phyloP scores from a whole-genome alignment of 2,797 vertebrate species.

The Sparidentex hasta region DNA sequence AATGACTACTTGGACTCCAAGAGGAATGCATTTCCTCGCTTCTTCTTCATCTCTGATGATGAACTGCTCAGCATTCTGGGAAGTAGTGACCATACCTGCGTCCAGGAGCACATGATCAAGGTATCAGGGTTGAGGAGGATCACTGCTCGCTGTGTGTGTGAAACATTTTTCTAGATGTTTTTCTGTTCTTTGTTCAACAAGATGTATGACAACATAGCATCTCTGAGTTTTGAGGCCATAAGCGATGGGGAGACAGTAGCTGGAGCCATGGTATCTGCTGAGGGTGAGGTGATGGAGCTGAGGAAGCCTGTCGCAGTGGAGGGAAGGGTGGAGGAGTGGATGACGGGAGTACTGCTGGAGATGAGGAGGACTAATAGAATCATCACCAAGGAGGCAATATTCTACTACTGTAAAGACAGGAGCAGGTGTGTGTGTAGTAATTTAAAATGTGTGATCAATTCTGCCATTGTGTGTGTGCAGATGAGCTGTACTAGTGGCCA shows the following conservation, averaged over 20 bases:
- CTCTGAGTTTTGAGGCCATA: slow-evolving; percentile 88
- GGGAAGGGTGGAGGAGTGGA: slow-evolving; percentile 97
- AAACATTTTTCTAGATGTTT: slow-evolving; percentile 7
- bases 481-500: not conserved
- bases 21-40: slow-evolving; percentile 95
- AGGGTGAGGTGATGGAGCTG: slow-evolving; percentile 94
- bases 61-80: slow-evolving; percentile 97
- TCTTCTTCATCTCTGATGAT: slow-evolving; percentile 98
- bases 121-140: slow-evolving; percentile 68
- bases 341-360: slow-evolving; percentile 91
- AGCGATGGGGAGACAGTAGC: slow-evolving; percentile 86
- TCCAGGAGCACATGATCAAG: slow-evolving; percentile 99
- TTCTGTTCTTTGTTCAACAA: slow-evolving; percentile 61
- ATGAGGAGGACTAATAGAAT: slow-evolving; percentile 94
- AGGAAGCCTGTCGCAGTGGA: slow-evolving; percentile 85
- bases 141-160: slow-evolving; percentile 25
- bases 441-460: not conserved
- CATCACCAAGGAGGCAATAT: slow-evolving; percentile 96
- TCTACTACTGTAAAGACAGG: slow-evolving; percentile 89
- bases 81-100: slow-evolving; percentile 91
- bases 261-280: slow-evolving; percentile 94
- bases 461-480: not conserved
- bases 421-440: slow-evolving; percentile 86
- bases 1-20: slow-evolving; percentile 97
- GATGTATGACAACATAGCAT: slow-evolving; percentile 98